These are phyloP conservation scores for Littorina saxatilis DNA, from an alignment of 1,140 invertebrate species.

Conservation along the genomic window DNA sequence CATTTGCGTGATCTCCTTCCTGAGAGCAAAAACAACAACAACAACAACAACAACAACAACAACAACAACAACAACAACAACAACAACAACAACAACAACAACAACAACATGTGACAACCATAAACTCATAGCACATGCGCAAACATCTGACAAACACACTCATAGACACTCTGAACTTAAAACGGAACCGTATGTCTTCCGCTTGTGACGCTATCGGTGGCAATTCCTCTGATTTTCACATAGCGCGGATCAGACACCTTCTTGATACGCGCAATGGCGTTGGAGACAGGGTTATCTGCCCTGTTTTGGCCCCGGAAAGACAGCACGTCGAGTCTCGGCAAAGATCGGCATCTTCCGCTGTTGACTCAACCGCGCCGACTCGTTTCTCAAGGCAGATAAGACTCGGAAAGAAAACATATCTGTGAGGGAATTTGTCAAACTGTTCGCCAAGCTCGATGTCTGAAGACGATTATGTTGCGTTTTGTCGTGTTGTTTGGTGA, in stretches of 20 bases:
- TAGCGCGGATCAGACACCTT: neutral
- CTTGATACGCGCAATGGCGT: slow-evolving; percentile 23
- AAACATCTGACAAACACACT: neutral
- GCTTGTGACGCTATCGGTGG: neutral
- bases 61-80: no score
- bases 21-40: no score
- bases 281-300: slow-evolving; percentile 27
- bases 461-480: neutral
- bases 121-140: no score
- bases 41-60: no score
- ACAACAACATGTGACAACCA: no score
- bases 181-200: neutral
- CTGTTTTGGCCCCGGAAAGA: slow-evolving; percentile 4
- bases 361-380: slow-evolving; percentile 14
- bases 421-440: slow-evolving; percentile 19
- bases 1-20: no score
- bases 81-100: no score
- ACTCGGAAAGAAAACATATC: slow-evolving; percentile 27
- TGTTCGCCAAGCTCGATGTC: slow-evolving; percentile 6
- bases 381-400: neutral
- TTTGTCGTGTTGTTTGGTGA: slow-evolving; percentile 20
- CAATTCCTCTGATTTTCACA: neutral
- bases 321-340: neutral
- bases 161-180: neutral
- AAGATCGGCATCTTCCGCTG: slow-evolving; percentile 11